These are phyloP conservation scores for Pandion haliaetus DNA, from an alignment of 2,113 vertebrate genomes.

Conservation along the genomic window DNA sequence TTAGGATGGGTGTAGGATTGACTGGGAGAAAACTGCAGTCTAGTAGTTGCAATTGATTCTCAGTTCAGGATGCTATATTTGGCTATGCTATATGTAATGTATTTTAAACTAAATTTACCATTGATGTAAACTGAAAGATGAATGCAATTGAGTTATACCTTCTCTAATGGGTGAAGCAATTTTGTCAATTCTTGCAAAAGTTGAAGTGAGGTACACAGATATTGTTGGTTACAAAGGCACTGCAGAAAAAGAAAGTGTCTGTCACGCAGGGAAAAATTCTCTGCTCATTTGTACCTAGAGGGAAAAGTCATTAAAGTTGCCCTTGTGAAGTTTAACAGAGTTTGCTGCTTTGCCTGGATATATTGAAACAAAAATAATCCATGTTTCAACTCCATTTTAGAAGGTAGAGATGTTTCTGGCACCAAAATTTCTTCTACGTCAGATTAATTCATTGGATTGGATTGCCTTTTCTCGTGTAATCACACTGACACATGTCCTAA, in stretches of 20 bases:
- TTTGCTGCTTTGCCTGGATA: background rate
- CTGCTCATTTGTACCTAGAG: background rate
- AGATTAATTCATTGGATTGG: background rate
- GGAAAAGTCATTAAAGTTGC: constrained; percentile 3
- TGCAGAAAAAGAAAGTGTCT: background rate
- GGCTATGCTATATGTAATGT: background rate
- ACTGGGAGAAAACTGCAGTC: background rate
- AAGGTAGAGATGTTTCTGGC: background rate
- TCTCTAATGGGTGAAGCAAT: background rate
- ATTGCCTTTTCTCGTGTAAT: background rate
- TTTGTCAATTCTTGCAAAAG: background rate
- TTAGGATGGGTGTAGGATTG: background rate
- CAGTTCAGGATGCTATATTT: background rate
- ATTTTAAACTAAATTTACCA: background rate
- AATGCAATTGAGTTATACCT: background rate
- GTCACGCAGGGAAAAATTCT: background rate
- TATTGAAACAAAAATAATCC: background rate
- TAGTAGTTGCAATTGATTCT: background rate
- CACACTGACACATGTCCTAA: background rate
- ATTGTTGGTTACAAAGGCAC: background rate
- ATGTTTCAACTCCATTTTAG: background rate
- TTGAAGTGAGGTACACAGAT: background rate
- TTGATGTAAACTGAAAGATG: background rate
- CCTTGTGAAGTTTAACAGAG: background rate
- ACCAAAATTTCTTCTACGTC: background rate